Base-by-base conservation (phyloP, 2,113 vertebrate genomes). In the Monopterus albus region DNA sequence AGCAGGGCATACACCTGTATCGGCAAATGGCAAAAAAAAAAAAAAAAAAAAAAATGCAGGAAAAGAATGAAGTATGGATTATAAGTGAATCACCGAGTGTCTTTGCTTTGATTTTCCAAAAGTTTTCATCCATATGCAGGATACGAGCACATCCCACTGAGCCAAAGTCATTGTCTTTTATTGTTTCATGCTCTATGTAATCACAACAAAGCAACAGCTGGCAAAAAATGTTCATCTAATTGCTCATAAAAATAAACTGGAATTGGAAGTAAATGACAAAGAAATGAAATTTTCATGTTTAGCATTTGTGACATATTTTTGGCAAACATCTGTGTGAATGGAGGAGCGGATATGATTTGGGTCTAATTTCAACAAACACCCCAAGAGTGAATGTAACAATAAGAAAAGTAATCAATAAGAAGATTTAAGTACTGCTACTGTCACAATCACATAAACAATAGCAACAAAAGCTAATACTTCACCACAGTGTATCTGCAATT, bases 151-250 rank as follows among this genome's bases (percentile, higher is more conserved):
- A 64, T 69, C 40, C 50, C 29, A 63, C 6, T 47, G 26, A 55
- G 56, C n/a, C 51, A 31, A 15, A n/a, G 50, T 57, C n/a, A n/a
- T n/a, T n/a, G 45, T 67, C 35, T 21, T 39, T 56, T 51, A 43
- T 53, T 50, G 35, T 65, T 78, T 67, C 33, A 50, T n/a, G 14
- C 17, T 63, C 20, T 60, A 49, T 58, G 26, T 61, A 69, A 53
- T 75, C 49, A 72, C 31, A n/a, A n/a, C n/a, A n/a, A n/a, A n/a
- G n/a, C n/a, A n/a, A n/a, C n/a, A n/a, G n/a, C n/a, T n/a, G n/a
- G n/a, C n/a, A n/a, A n/a, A n/a, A n/a, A n/a, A n/a, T n/a, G n/a
- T n/a, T n/a, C n/a, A n/a, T 42, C 31, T 0, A 7, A 18, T n/a
- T 25, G 23, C 36, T 63, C 18, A 28, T 38, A 31, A 67, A 79